Evolutionary conservation across 2,797 vertebrate species (phyloP), one percentile per base, ranked within the genome.

Genomic region (Coilia nasus): DNA sequence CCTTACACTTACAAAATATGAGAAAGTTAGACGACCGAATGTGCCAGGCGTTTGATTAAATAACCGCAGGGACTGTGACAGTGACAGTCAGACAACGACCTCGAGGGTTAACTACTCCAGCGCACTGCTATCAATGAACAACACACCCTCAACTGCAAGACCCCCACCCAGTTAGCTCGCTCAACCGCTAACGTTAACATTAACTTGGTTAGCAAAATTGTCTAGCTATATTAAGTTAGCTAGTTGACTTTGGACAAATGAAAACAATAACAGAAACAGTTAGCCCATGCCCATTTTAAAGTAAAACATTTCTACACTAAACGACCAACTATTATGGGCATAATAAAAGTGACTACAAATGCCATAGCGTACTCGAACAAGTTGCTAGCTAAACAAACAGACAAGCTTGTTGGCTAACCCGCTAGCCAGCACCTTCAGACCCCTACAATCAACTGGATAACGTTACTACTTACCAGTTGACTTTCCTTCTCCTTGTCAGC

Each of bases 51-150:
- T 12, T 60, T 60, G 5, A 9, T 21, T n/a, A 60, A 21, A 60
- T 60, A 44, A 78, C 35, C 17, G 44, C 6, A 44, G 1, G 17
- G 6, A 78, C 71, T 19, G 31, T 78, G 71, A 78, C 71, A 92
- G 93, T 93, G 71, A 21, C 91, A 93, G 17, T 86, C 25, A 88
- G 9, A 4, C n/a, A 17, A 88, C 82, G 71, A 17, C 31, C 64
- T 19, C 67, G 28, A 41, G 28, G 28, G 35, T 78, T 3, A 21
- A 78, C 71, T 41, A 41, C 31, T 78, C 17, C 12, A 2, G 5
- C 31, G 35, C 71, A 35, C 78, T 87, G 88, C 84, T 86, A 62
- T 75, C 57, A 81, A 10, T 82, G 50, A 82, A 88, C 84, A 89
- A 62, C 85, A 87, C 84, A 82, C 64, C 84, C 84, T 85, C 80